Base-by-base conservation (phyloP, 2,888 invertebrate species). In the Mythimna loreyi region DNA sequence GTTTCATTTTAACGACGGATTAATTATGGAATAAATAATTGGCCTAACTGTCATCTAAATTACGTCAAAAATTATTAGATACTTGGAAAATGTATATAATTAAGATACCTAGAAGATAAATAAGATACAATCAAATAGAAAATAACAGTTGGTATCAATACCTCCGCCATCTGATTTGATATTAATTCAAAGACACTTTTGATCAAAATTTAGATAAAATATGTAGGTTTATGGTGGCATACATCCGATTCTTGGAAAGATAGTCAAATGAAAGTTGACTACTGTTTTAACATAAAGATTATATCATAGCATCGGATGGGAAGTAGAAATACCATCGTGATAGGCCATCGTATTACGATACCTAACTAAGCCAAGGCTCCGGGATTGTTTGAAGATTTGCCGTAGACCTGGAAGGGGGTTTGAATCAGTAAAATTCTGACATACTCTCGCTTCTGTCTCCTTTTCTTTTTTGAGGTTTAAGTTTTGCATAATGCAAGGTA, bases 201-300 rank as follows among this genome's bases (percentile, higher is more conserved):
- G 86, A 82, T 80, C 61, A 67, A 66, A 82, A 74, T 81, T 73
- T 62, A 81, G 80, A 81, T 88, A 82, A 85, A 78, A 87, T 80
- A 88, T 80, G 81, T 82, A 81, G 84, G 82, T 85, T 84, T 84
- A 85, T 67, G 50, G 71, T 78, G 64, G 66, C 75, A 72, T 61
- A 78, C 78, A 82, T 81, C 70, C 72, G 83, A 84, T 86, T 84
- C 83, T 85, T 68, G 72, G 77, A 75, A 80, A 67, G 81, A 81
- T 85, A 84, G 82, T 82, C 72, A 81, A 84, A 87, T 72, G 80
- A 85, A 87, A 85, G 87, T 86, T 77, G 77, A 86, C 90, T 90
- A 89, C 89, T 87, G 88, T 88, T 86, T 82, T 59, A 59, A 78
- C 58, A 66, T 72, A 72, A 72, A 86, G 78, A 82, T 82, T 62